Percentiles rank a stretch among this genome's conserved stretches.
These are phyloP conservation scores for Melanotaenia nigrans DNA, from an alignment of 2,797 vertebrate genomes.

Conservation along the genomic window DNA sequence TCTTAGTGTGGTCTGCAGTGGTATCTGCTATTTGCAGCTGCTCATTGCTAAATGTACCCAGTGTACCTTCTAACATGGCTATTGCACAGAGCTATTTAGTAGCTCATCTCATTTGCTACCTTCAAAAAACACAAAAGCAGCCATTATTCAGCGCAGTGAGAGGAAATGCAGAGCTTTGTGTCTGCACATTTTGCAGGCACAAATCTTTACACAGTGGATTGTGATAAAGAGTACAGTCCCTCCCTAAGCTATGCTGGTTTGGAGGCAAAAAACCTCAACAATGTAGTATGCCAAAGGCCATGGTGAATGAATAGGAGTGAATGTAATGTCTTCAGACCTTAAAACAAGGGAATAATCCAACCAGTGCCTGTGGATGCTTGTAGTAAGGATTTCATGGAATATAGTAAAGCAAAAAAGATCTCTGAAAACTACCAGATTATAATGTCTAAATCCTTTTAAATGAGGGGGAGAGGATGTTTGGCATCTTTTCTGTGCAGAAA, in stretches of 20 bases:
- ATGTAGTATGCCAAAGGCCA: background rate
- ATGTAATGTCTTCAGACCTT: background rate
- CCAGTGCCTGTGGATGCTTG: background rate
- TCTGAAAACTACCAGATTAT: background rate
- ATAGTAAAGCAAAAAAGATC: background rate
- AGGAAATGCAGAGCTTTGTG: conserved; percentile 1
- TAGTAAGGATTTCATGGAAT: background rate
- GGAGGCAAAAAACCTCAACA: conserved; percentile 22
- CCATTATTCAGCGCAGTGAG: conserved; percentile 16
- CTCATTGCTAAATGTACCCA: conserved; percentile 22
- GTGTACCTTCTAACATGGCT: background rate
- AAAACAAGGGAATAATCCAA: background rate
- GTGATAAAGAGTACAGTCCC: conserved; percentile 24
- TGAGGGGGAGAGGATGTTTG: background rate
- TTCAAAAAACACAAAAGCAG: conserved; percentile 31
- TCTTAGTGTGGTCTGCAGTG: conserved; percentile 22
- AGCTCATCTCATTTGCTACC: conserved; percentile 21
- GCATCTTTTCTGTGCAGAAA: background rate
- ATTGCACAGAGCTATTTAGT: background rate
- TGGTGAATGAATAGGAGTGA: background rate
- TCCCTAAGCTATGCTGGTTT: conserved; percentile 4
- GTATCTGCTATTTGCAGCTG: conserved; percentile 25
- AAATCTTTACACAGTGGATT: conserved; percentile 13
- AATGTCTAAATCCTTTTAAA: background rate
- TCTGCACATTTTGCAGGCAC: conserved; percentile 31